These are phyloP conservation scores for Phaethornis superciliosus DNA, from an alignment of 2,113 vertebrate genomes.

Conservation along the genomic window DNA sequence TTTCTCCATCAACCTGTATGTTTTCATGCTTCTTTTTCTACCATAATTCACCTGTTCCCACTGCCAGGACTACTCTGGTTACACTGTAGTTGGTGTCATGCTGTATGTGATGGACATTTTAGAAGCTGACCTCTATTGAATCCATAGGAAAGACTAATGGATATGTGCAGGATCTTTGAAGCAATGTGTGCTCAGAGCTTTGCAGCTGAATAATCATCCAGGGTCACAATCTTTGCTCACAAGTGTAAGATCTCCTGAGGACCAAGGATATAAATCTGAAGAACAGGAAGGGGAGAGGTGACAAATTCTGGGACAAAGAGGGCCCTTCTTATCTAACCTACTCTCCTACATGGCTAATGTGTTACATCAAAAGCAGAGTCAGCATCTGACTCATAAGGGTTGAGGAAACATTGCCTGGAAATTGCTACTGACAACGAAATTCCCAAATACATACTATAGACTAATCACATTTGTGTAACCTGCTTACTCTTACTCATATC, in stretches of 20 bases:
- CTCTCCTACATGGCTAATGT: neutral
- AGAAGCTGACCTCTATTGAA: neutral
- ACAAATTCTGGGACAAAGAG: neutral
- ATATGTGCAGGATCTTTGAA: neutral
- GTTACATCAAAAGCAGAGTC: neutral
- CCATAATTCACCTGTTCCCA: neutral
- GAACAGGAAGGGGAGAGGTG: neutral
- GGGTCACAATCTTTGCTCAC: neutral
- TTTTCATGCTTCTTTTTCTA: neutral
- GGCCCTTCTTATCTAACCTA: neutral
- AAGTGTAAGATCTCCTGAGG: neutral
- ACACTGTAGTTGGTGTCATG: neutral
- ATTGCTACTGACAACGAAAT: neutral
- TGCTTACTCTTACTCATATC: neutral
- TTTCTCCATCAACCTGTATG: neutral
- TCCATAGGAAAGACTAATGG: neutral
- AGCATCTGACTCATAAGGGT: neutral
- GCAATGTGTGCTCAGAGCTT: rapidly evolving
- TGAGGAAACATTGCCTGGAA: neutral
- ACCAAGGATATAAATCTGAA: neutral
- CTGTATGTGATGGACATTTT: neutral
- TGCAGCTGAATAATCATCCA: neutral
- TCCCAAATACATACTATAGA: neutral
- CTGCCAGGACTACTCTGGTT: neutral
- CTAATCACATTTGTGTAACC: neutral